Evolutionary conservation across 2,888 invertebrate genomes (phyloP).

Genomic region (Seira musarum): DNA sequence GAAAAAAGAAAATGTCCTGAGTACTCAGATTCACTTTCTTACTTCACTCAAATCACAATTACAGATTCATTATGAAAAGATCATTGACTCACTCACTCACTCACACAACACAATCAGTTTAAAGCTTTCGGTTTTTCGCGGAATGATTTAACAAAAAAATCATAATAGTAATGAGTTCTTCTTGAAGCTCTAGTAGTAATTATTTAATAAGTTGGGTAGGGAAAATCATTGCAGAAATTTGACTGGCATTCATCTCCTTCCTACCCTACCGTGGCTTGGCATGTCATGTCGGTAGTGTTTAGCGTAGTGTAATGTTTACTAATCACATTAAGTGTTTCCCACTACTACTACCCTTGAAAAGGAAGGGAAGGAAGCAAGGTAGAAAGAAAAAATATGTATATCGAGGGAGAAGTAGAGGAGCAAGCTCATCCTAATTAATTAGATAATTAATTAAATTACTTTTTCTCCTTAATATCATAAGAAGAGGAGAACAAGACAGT

Average conservation of each 20-base stretch:
- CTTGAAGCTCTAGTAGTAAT: not conserved
- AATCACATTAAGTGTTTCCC: conserved; percentile 42
- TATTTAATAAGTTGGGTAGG: conserved; percentile 3
- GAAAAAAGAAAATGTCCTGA: conserved; percentile 14
- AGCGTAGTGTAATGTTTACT: conserved; percentile 24
- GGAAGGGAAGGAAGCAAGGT: conserved; percentile 10
- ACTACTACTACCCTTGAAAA: conserved; percentile 15
- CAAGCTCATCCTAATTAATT: conserved; percentile 60
- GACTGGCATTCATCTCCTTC: not conserved
- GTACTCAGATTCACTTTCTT: not conserved
- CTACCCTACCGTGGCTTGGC: not conserved
- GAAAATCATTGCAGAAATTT: conserved; percentile 7
- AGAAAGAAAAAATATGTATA: not conserved
- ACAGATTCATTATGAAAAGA: not conserved
- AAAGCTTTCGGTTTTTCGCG: not conserved
- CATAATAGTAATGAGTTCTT: not conserved
- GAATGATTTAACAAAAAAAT: not conserved
- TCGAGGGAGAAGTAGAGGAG: not conserved
- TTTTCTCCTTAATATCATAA: conserved; percentile 22
- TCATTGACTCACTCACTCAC: conserved; percentile 1
- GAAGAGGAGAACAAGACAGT: conserved; percentile 26
- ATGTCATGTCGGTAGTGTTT: not conserved
- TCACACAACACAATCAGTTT: not conserved
- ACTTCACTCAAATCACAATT: not conserved
- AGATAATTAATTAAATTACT: conserved; percentile 62